These are phyloP conservation scores for Drosophila teissieri DNA, from an alignment of 1,140 invertebrate species.

Conservation along the genomic window DNA sequence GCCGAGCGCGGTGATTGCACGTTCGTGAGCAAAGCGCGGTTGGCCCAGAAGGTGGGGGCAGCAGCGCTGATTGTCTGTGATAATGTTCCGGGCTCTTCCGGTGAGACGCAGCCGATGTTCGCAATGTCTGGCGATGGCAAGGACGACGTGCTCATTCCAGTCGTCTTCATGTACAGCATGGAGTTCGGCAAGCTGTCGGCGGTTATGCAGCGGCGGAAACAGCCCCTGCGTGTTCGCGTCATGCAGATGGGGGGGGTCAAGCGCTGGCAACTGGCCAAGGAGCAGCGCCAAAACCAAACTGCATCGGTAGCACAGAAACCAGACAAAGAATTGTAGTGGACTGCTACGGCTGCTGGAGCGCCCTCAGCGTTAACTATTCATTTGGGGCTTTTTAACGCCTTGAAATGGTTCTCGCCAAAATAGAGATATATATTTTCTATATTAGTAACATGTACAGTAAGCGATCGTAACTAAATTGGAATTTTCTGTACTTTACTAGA, in stretches of 20 bases:
- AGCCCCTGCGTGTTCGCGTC: slow-evolving; percentile 61
- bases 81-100: slow-evolving; percentile 91
- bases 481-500: slow-evolving; percentile 63
- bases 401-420: slow-evolving; percentile 55
- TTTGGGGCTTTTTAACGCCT: background rate
- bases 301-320: slow-evolving; percentile 54
- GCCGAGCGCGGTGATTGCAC: slow-evolving; percentile 96
- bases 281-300: slow-evolving; percentile 60
- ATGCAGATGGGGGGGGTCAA: slow-evolving; percentile 84
- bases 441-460: slow-evolving; percentile 33
- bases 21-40: slow-evolving; percentile 97
- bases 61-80: slow-evolving; percentile 93
- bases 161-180: slow-evolving; percentile 94
- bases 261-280: slow-evolving; percentile 78
- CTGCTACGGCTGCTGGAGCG: slow-evolving; percentile 15
- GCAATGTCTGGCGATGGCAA: slow-evolving; percentile 97
- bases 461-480: slow-evolving; percentile 32
- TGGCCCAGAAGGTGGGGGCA: slow-evolving; percentile 93
- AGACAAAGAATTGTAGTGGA: slow-evolving; percentile 79
- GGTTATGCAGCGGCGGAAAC: slow-evolving; percentile 48
- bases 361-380: slow-evolving; percentile 25
- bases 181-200: slow-evolving; percentile 85
- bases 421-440: slow-evolving; percentile 24
- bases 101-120: slow-evolving; percentile 92
- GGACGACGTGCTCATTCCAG: slow-evolving; percentile 94